Evolutionary conservation across 2,113 vertebrate genomes (phyloP).

Genomic region (Aplodontia rufa): DNA sequence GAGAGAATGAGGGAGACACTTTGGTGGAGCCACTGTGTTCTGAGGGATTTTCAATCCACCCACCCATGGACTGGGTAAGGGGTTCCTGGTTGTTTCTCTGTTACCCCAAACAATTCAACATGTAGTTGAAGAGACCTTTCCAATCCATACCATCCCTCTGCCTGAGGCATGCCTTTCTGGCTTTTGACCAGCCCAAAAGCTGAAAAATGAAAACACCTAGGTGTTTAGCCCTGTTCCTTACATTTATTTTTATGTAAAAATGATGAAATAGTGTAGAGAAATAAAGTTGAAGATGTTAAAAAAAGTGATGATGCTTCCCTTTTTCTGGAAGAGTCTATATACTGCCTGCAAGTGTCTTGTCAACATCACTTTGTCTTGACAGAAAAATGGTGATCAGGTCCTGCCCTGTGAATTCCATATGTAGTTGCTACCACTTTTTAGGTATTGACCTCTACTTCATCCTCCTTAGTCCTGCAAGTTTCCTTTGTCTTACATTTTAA

Average conservation of each 20-base stretch:
- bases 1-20: background rate
- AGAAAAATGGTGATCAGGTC: background rate
- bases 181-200: background rate
- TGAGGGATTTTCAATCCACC: too few relatives aligned
- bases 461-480: background rate
- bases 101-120: background rate
- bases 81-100: background rate
- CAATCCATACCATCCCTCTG: background rate
- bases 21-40: background rate
- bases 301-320: background rate
- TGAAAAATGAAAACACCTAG: background rate
- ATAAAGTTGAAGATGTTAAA: too few relatives aligned
- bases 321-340: background rate
- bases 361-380: background rate
- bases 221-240: background rate
- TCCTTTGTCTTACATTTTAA: background rate
- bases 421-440: background rate
- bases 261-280: too few relatives aligned
- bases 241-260: conserved; percentile 2
- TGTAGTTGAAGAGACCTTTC: background rate
- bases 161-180: background rate
- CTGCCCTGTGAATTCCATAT: background rate
- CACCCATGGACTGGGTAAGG: too few relatives aligned
- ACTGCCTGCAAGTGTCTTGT: background rate
- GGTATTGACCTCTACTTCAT: background rate